phyloP scores from a whole-genome alignment of 1,140 invertebrate species.

The Bicyclus anynana region DNA sequence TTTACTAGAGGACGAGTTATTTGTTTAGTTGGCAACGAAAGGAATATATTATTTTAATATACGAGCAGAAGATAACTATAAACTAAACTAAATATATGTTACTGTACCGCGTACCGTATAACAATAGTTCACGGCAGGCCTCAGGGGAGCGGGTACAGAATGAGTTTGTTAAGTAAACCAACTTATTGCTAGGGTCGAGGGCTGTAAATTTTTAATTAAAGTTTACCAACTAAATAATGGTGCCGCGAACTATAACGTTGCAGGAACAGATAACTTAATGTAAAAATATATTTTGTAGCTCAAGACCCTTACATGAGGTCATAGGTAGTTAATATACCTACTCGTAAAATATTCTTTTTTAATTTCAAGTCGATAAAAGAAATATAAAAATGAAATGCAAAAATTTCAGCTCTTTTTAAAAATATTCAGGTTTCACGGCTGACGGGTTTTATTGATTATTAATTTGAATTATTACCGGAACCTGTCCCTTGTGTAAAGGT shows the following conservation, averaged over 20 bases:
- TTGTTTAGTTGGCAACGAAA: too few species aligned
- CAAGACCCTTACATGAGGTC: too few species aligned
- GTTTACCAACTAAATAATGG: not conserved
- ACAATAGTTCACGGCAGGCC: not conserved
- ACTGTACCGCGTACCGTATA: not conserved
- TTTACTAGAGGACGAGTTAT: too few species aligned
- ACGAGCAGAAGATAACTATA: not conserved
- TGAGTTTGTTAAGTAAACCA: not conserved
- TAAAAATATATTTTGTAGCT: too few species aligned
- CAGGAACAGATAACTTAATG: not conserved
- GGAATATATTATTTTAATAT: too few species aligned
- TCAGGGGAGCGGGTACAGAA: not conserved
- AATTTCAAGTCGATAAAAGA: too few species aligned
- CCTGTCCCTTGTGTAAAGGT: not conserved
- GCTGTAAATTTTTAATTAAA: not conserved
- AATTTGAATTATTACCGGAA: not conserved
- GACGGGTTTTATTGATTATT: not conserved
- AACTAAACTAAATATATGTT: not conserved
- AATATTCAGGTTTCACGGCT: not conserved
- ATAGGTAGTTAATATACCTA: too few species aligned
- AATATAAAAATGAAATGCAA: not conserved
- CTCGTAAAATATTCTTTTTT: too few species aligned
- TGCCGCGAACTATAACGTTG: not conserved
- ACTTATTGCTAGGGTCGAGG: not conserved
- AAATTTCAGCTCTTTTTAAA: not conserved